Evolutionary conservation across 2,797 vertebrate genomes (phyloP), one percentile per base, ranked within the genome.

Genomic region (Takifugu rubripes): DNA sequence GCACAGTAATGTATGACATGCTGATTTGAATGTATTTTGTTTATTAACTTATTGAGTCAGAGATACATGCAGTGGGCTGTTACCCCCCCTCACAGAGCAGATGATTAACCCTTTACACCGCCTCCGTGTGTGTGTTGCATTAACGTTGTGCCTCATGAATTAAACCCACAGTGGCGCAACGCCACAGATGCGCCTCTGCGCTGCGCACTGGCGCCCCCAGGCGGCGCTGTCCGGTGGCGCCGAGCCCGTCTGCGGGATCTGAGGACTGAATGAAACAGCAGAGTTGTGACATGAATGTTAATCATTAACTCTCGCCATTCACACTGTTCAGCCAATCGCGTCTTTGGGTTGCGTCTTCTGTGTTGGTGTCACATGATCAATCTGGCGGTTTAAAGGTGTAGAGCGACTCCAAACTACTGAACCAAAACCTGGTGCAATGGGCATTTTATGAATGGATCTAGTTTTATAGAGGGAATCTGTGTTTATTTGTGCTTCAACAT

Each of bases 1-100:
- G 65, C 71, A 56, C 63, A 56, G 49, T 72, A 66, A 61, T 77
- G 76, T 74, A 74, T 68, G 54, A 63, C 51, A 59, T 67, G 64
- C 63, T 71, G 55, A 76, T 78, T 57, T 88, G 87, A 89, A 90
- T 89, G 85, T 90, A 88, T 79, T 77, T 60, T 75, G 61, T 64
- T 56, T 29, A 64, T 31, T 64, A 61, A 74, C 47, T 48, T 55
- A 46, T 52, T 68, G 56, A 70, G 61, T 47, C 10, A 26, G 45
- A 49, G 36, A 17, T 31, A 49, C 5, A 26, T 26, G 25, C 10
- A 33, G 49, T 49, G 7, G 27, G 33, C 49, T 8, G 1, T 6
- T 24, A n/a, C 45, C 49, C 25, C 59, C 5, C 46, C 25, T 11
- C 24, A 25, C 45, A 55, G 45, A 59, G 31, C 59, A 51, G 62